phyloP scores from a whole-genome alignment of 2,797 vertebrate species.

The Falco cherrug region DNA sequence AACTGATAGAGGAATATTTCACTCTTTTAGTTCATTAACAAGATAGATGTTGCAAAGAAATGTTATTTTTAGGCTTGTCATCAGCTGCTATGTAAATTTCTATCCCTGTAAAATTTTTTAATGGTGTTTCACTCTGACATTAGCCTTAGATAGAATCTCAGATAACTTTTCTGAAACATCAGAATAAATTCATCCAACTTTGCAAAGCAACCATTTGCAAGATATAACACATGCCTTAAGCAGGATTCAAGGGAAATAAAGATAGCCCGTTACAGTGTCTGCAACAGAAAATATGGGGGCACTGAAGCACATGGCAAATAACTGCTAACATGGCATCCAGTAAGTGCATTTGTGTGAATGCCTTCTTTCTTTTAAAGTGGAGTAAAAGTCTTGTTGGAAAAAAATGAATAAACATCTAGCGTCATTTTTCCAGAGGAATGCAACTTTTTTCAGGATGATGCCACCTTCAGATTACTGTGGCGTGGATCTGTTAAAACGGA shows the following conservation, averaged over 20 bases:
- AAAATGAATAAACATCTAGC: fast-evolving
- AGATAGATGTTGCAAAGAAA: conserved; percentile 10
- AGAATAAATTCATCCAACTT: neutral
- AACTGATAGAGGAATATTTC: neutral
- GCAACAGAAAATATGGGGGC: neutral
- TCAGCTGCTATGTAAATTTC: neutral
- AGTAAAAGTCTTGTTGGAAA: neutral
- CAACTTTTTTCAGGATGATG: neutral
- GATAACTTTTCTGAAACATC: neutral
- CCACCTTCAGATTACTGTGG: neutral
- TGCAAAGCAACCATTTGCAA: neutral
- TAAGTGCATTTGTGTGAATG: neutral
- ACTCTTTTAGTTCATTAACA: neutral
- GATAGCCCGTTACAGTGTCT: neutral
- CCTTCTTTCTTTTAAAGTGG: neutral
- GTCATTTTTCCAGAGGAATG: neutral
- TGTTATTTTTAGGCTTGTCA: neutral
- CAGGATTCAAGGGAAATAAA: neutral
- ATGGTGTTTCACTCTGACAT: neutral
- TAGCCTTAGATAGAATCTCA: neutral
- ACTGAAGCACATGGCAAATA: neutral
- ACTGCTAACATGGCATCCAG: neutral
- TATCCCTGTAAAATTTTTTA: neutral
- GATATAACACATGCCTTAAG: neutral
- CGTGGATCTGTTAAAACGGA: neutral